phyloP scores from a whole-genome alignment of 2,113 vertebrate genomes.

The Vulpes lagopus region DNA sequence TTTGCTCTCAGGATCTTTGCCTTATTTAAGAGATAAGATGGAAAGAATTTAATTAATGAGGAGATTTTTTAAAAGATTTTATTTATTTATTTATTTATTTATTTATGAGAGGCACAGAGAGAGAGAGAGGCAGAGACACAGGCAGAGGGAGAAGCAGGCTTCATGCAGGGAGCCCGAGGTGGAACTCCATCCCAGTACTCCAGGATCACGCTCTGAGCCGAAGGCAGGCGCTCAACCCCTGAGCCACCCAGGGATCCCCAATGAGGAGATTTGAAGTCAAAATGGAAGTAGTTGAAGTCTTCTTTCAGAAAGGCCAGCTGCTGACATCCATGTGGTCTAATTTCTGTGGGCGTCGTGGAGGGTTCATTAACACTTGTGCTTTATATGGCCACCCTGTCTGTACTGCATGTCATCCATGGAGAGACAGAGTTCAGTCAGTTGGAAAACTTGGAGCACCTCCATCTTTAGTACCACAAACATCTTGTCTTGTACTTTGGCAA shows the following conservation, averaged over 20 bases:
- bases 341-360: slow-evolving; percentile 26
- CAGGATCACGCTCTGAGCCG: too few species aligned
- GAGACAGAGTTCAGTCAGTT: slow-evolving; percentile 38
- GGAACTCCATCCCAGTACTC: too few species aligned
- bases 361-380: background rate
- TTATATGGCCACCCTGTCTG: slow-evolving; percentile 45
- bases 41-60: background rate
- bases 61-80: background rate
- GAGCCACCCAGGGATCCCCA: too few species aligned
- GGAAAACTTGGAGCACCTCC: background rate
- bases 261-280: background rate
- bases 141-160: too few species aligned
- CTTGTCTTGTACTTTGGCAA: background rate
- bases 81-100: too few species aligned
- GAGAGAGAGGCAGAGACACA: too few species aligned
- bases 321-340: background rate
- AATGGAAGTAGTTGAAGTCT: background rate
- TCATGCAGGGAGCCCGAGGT: too few species aligned
- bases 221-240: too few species aligned
- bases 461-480: background rate
- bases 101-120: too few species aligned
- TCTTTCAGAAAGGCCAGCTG: background rate
- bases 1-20: background rate
- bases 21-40: background rate
- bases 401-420: background rate